Evolutionary conservation across 2,113 vertebrate species (phyloP).

Genomic region (Tupaia tana): DNA sequence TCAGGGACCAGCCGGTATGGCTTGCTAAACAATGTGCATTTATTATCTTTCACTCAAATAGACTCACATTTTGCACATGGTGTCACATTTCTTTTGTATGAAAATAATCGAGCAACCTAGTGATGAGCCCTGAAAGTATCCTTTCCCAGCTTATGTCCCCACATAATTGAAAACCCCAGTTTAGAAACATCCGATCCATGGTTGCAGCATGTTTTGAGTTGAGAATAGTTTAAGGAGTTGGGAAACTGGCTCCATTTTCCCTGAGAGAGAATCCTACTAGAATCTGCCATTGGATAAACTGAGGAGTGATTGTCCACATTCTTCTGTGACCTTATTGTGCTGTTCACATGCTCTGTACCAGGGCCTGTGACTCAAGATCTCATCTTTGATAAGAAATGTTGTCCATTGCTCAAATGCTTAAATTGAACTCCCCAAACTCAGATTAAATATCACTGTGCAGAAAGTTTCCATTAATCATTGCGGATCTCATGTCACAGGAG

Average conservation of each 20-base stretch:
- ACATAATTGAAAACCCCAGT: not conserved
- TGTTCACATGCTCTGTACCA: not conserved
- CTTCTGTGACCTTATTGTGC: not conserved
- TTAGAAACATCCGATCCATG: not conserved
- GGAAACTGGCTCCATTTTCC: not conserved
- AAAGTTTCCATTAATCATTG: conserved; percentile 62
- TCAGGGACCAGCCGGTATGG: not conserved
- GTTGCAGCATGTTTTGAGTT: not conserved
- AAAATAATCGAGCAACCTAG: not conserved
- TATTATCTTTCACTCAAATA: not conserved
- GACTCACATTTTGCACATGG: not conserved
- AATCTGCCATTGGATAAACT: not conserved
- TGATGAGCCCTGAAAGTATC: not conserved
- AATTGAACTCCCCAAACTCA: conserved; percentile 55
- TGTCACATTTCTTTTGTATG: not conserved
- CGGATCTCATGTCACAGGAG: conserved; percentile 11
- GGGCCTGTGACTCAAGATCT: not conserved
- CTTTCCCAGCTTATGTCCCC: not conserved
- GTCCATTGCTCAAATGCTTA: conserved; percentile 30
- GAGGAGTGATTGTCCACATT: not conserved
- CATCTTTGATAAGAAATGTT: conserved; percentile 55
- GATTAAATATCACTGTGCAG: conserved; percentile 58
- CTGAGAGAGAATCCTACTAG: not conserved
- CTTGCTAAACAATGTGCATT: fast-evolving
- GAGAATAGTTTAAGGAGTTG: not conserved